Evolutionary conservation across 2,888 invertebrate species (phyloP).

Genomic region (Eulithis testata): DNA sequence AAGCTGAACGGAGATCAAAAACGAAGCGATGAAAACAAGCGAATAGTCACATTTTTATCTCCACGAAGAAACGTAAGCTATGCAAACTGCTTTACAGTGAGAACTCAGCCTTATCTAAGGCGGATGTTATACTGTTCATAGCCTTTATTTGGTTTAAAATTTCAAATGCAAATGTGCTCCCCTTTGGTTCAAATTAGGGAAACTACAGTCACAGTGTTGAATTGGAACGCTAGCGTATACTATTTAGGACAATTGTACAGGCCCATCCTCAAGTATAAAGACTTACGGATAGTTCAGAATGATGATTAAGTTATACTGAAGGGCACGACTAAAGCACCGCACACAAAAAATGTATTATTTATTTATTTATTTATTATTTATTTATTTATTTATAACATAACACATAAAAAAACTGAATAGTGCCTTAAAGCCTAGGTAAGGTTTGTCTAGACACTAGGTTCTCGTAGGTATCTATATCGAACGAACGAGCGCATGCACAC

Average conservation of each 20-base stretch:
- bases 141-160: constrained; percentile 70
- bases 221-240: constrained; percentile 3
- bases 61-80: constrained; percentile 50
- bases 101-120: constrained; percentile 59
- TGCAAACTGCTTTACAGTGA: constrained; percentile 61
- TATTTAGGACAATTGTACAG: constrained; percentile 7
- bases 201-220: constrained; percentile 8
- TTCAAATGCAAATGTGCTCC: constrained; percentile 72
- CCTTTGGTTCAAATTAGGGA: constrained; percentile 45
- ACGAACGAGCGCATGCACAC: too few relatives aligned
- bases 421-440: too few relatives aligned
- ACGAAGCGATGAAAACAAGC: constrained; percentile 48
- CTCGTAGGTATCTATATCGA: too few relatives aligned
- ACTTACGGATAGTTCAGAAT: background rate
- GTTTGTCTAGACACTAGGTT: too few relatives aligned
- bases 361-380: too few relatives aligned
- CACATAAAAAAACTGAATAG: too few relatives aligned
- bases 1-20: constrained; percentile 32
- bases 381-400: too few relatives aligned
- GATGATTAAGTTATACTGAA: background rate
- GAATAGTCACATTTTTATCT: constrained; percentile 65
- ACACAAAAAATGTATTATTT: too few relatives aligned
- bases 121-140: constrained; percentile 56
- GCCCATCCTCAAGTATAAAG: background rate
- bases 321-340: too few relatives aligned